phyloP scores from a whole-genome alignment of 2,113 vertebrate genomes.

The Oryzias woworae region DNA sequence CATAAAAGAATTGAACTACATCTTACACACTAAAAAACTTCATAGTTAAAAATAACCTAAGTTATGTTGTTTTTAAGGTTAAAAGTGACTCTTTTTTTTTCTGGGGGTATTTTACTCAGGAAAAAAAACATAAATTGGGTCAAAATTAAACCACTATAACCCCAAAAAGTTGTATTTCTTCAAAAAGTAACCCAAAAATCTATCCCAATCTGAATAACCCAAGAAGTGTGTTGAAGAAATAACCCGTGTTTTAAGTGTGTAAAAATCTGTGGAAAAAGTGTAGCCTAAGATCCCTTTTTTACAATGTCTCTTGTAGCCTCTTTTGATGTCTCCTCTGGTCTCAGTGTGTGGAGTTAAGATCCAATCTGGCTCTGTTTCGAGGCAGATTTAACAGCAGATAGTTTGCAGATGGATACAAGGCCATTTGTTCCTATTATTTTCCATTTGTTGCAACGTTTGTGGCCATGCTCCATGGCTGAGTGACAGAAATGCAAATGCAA shows the following conservation, averaged over 20 bases:
- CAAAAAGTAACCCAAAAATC: too few relatives aligned
- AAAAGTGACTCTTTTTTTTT: too few relatives aligned
- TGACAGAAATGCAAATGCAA: slow-evolving; percentile 15
- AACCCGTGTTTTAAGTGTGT: background rate
- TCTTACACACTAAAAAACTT: too few relatives aligned
- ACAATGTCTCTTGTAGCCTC: slow-evolving; percentile 59
- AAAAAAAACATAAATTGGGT: too few relatives aligned
- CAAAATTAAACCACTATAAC: too few relatives aligned
- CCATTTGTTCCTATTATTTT: slow-evolving; percentile 58
- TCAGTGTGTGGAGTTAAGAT: slow-evolving; percentile 66
- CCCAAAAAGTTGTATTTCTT: too few relatives aligned
- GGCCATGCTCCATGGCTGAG: slow-evolving; percentile 11
- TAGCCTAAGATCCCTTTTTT: background rate
- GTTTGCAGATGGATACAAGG: slow-evolving; percentile 63
- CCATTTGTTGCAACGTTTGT: slow-evolving; percentile 43
- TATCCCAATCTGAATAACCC: too few relatives aligned
- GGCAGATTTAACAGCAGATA: slow-evolving; percentile 65
- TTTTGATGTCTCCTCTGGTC: slow-evolving; percentile 70
- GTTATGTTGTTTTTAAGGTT: too few relatives aligned
- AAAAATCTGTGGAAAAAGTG: background rate
- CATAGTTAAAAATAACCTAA: too few relatives aligned
- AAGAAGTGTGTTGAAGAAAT: background rate
- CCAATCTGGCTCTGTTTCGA: slow-evolving; percentile 66
- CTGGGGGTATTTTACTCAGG: too few relatives aligned
- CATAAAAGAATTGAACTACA: too few relatives aligned